A percentile compares a stretch with the other conserved stretches of the same genome.
Conservation (phyloP, 2,888 invertebrate species). For the Branchellion lobata region DNA sequence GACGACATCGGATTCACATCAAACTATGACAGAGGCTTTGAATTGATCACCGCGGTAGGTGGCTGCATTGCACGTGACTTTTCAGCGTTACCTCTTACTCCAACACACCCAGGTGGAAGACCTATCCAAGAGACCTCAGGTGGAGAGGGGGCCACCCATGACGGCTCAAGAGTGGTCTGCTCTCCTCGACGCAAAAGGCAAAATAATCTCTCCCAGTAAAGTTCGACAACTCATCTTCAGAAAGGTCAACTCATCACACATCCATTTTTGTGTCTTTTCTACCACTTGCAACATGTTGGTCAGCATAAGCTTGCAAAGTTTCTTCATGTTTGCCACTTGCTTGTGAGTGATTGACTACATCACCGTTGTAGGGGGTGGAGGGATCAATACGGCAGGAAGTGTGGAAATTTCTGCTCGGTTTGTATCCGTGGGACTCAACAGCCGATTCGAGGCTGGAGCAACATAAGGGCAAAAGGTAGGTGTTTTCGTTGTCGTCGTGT, state of each 20-base stretch:
- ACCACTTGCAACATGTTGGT: not conserved
- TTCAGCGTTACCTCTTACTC: too few relatives aligned
- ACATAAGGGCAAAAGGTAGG: conserved; percentile 71
- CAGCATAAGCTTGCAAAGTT: not conserved
- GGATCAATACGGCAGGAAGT: conserved; percentile 70
- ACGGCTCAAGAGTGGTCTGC: not conserved
- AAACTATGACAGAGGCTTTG: too few relatives aligned
- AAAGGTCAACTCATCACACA: not conserved
- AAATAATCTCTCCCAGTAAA: not conserved
- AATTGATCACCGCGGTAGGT: too few relatives aligned
- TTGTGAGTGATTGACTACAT: too few relatives aligned
- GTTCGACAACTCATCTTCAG: not conserved
- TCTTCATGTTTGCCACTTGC: too few relatives aligned
- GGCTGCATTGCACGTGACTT: too few relatives aligned
- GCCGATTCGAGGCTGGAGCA: conserved; percentile 71
- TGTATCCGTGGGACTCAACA: conserved; percentile 81
- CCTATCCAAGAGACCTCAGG: not conserved
- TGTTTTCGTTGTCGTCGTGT: conserved; percentile 23
- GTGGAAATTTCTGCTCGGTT: conserved; percentile 91
- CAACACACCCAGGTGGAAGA: too few relatives aligned
- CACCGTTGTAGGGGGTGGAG: conserved; percentile 73
- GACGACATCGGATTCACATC: too few relatives aligned
- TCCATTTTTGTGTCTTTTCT: not conserved
- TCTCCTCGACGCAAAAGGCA: not conserved
- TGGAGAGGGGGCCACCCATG: not conserved